phyloP scores from a whole-genome alignment of 2,113 vertebrate genomes.

The Coturnix japonica region DNA sequence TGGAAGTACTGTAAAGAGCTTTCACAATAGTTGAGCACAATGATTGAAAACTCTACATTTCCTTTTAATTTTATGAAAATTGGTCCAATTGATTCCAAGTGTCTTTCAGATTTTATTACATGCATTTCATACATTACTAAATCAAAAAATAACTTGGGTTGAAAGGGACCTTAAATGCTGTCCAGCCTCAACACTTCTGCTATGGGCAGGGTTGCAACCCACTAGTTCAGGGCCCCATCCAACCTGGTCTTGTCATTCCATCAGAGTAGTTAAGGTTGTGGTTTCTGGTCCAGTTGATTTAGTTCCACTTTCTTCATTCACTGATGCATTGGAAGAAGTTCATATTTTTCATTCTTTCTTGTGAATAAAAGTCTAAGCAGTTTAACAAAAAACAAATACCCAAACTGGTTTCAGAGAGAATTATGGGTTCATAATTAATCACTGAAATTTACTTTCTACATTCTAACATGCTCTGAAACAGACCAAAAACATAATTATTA shows the following conservation, averaged over 20 bases:
- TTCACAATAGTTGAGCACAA: neutral
- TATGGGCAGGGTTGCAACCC: neutral
- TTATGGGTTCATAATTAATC: neutral
- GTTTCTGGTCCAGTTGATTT: neutral
- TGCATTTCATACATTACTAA: neutral
- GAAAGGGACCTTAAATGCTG: neutral
- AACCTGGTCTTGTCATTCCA: neutral
- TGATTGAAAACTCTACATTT: neutral
- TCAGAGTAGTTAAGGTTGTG: neutral
- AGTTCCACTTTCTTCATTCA: neutral
- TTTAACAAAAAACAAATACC: neutral
- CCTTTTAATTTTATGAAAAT: neutral
- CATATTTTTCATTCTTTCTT: neutral
- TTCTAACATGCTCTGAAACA: neutral
- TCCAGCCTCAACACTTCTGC: neutral
- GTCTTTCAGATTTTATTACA: neutral
- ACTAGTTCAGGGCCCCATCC: neutral
- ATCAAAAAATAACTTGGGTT: neutral
- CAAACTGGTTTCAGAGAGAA: constrained; percentile 5
- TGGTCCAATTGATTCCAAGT: neutral
- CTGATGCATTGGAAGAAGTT: neutral
- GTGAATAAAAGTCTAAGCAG: neutral
- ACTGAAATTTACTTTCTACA: neutral
- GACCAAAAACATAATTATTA: neutral
- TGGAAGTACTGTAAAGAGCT: neutral